Percentiles rank a stretch among this genome's conserved stretches.
Evolutionary conservation across 2,797 vertebrate genomes (phyloP).

Genomic region (Cercopithecus petaurista): DNA sequence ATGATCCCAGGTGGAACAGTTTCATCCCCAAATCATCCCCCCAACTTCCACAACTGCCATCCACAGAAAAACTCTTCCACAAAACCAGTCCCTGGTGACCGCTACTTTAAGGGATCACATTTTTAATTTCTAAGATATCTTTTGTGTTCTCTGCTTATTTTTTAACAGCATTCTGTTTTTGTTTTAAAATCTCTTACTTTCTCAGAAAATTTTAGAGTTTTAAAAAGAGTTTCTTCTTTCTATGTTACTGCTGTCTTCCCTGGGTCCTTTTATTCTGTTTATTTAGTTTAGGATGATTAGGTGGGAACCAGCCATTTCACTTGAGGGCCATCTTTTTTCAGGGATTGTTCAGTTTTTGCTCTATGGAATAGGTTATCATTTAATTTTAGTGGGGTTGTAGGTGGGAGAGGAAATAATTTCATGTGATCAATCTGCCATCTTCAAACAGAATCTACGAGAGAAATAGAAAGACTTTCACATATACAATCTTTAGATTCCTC

Average conservation of each 20-base stretch:
- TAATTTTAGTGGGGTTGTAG: neutral
- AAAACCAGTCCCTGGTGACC: neutral
- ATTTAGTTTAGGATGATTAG: neutral
- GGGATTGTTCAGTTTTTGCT: neutral
- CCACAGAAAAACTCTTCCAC: neutral
- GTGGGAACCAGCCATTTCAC: neutral
- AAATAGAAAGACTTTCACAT: slow-evolving; percentile 4
- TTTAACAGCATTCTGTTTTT: neutral
- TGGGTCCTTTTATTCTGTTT: neutral
- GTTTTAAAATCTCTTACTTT: neutral
- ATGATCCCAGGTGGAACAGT: neutral
- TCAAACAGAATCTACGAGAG: neutral
- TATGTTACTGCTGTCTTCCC: neutral
- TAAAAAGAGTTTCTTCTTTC: neutral
- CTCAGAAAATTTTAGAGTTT: neutral
- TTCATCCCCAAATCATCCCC: neutral
- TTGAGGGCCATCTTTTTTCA: neutral
- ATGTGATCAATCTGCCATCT: neutral
- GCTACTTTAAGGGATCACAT: neutral
- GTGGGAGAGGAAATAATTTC: neutral
- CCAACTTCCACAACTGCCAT: fast-evolving
- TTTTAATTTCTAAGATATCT: slow-evolving; percentile 1
- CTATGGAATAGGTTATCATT: neutral
- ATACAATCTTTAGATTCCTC: neutral
- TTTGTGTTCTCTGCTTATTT: neutral